Conservation (phyloP, 2,797 vertebrate species). For the Darevskia mixta region DNA sequence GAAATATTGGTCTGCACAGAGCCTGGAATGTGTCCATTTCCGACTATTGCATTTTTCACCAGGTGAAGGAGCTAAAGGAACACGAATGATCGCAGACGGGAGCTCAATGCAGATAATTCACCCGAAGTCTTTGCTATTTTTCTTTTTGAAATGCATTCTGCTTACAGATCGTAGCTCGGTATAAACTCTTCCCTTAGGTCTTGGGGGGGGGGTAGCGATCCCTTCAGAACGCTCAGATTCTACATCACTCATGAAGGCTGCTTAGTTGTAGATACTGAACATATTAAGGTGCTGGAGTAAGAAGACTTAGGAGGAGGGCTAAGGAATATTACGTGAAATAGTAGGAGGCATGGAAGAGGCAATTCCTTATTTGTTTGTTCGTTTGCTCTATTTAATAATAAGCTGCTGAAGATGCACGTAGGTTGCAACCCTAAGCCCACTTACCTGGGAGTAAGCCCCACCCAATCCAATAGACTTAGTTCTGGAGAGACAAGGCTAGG, state of each 20-base stretch:
- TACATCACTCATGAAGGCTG: background rate
- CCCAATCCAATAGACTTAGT: too few species aligned
- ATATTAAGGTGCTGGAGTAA: background rate
- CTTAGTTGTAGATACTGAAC: background rate
- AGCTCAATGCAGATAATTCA: constrained; percentile 33
- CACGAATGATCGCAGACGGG: constrained; percentile 45
- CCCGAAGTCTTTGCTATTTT: constrained; percentile 32
- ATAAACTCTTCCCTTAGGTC: background rate
- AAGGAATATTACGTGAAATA: background rate
- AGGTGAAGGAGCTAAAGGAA: constrained; percentile 71
- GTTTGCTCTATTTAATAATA: background rate
- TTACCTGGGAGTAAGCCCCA: too few species aligned
- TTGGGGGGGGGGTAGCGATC: background rate
- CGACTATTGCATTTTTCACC: constrained; percentile 64
- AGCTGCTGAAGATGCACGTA: too few species aligned
- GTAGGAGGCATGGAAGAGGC: background rate
- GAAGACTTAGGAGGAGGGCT: background rate
- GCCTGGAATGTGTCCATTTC: background rate
- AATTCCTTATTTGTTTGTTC: background rate
- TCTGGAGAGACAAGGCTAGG: too few species aligned
- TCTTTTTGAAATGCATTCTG: background rate
- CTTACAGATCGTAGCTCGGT: constrained; percentile 40
- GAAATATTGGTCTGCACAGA: constrained; percentile 45
- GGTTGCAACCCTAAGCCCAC: too few species aligned
- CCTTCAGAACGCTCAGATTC: background rate